Conservation (phyloP, 2,113 vertebrate genomes). For the Corapipo altera region DNA sequence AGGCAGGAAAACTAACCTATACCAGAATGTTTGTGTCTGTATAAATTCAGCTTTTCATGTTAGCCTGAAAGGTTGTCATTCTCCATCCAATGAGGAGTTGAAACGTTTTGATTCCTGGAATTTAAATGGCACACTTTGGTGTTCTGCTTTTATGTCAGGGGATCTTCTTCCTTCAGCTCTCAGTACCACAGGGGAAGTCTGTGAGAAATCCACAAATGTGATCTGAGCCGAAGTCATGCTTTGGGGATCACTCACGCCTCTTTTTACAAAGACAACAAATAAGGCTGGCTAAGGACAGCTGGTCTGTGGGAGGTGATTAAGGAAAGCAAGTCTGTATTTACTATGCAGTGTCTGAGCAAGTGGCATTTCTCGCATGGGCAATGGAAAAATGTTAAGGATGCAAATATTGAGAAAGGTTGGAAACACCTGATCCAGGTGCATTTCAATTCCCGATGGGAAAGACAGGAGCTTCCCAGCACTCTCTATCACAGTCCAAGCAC, state of each 20-base stretch:
- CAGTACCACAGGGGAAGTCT: not conserved
- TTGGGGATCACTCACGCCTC: not conserved
- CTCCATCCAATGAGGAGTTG: not conserved
- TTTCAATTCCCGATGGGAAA: not conserved
- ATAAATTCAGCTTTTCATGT: not conserved
- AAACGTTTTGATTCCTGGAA: not conserved
- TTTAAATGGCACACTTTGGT: not conserved
- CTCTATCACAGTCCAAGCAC: rapidly evolving
- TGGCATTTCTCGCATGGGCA: not conserved
- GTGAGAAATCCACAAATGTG: conserved; percentile 1
- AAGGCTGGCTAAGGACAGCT: not conserved
- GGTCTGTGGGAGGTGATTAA: not conserved
- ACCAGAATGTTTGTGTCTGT: not conserved
- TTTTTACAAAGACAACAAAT: not conserved
- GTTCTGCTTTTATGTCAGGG: not conserved
- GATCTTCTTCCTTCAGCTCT: not conserved
- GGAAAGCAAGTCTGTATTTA: not conserved
- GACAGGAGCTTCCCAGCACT: not conserved
- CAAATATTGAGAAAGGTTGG: not conserved
- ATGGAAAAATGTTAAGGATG: not conserved
- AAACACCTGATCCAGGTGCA: not conserved
- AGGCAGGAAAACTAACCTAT: not conserved
- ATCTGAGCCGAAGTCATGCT: not conserved
- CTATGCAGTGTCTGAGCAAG: not conserved
- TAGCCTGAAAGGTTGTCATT: not conserved